Evolutionary conservation across 2,888 invertebrate species (phyloP), one percentile per base, ranked within the genome.

Genomic region (Sinotaia quadrata): DNA sequence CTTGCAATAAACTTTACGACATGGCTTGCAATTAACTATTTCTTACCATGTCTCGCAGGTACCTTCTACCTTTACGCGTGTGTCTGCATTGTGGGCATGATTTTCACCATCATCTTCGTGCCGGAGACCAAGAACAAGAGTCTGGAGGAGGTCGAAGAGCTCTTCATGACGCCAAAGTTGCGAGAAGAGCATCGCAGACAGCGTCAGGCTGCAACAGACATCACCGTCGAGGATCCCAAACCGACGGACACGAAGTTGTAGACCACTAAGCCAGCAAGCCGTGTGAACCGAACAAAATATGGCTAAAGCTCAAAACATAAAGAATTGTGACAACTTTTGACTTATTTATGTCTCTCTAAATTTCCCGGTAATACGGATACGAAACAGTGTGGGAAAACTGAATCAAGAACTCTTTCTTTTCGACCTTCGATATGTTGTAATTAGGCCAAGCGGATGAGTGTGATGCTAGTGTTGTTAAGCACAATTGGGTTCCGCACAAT

Each of bases 101-200:
- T 90, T 1, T 85, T 89, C 69, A 85, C 91, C 66, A 85, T 81
- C 61, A 78, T 87, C 54, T 83, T 88, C 52, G 84, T 91, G 47
- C 91, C 91, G 0, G 91, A 91, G 78, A 91, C 91, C 0, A 89
- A 88, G 77, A 89, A 89, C 27, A 85, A 85, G 62, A 79, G 83
- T n/a, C 80, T 91, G 65, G 90, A 91, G 77, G 89, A 90, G 69
- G 88, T 90, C 71, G 88, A 89, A 71, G 69, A 77, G n/a, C 73
- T 90, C 15, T 90, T 90, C 68, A 75, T 68, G 69, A 54, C 34
- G 2, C 24, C 57, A 0, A 49, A 54, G 5, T 7, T 21, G 0
- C 58, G 63, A 24, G 37, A 65, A 29, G 29, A 62, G 36, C 60
- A 58, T n/a, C 24, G 37, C 2, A 31, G 44, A 21, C 31, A 54